These are phyloP conservation scores for Sialia sialis DNA, from an alignment of 2,113 vertebrate species.

Conservation along the genomic window DNA sequence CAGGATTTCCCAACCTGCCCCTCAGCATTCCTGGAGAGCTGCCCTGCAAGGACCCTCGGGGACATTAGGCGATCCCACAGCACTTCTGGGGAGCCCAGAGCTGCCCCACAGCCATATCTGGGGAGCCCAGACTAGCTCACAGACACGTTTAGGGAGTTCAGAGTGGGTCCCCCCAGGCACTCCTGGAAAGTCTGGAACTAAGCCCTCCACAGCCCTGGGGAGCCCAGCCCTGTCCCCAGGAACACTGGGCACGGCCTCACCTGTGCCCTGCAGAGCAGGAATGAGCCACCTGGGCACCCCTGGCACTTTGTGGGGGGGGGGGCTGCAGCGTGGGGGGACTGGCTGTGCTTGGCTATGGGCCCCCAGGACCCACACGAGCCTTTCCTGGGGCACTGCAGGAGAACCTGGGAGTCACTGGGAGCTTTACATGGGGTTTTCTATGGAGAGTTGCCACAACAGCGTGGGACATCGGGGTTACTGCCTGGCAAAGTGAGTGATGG, in stretches of 20 bases:
- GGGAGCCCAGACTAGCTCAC: too few relatives aligned
- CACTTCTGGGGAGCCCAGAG: background rate
- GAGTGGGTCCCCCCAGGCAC: too few relatives aligned
- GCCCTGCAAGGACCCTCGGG: background rate
- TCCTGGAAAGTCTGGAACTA: background rate
- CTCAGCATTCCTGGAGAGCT: background rate
- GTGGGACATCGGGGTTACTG: fast-evolving
- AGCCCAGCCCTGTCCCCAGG: background rate
- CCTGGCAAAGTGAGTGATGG: fast-evolving
- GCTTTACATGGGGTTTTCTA: background rate
- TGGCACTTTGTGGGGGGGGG: fast-evolving
- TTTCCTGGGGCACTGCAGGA: background rate
- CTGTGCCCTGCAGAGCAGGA: fast-evolving
- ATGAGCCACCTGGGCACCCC: fast-evolving
- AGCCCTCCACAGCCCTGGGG: fast-evolving
- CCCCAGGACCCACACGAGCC: fast-evolving
- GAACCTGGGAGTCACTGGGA: fast-evolving
- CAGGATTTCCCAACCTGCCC: background rate
- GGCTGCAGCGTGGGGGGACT: fast-evolving
- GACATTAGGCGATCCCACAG: background rate
- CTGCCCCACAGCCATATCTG: background rate
- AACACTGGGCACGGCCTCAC: background rate
- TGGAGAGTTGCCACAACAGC: fast-evolving
- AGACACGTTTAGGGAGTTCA: background rate
- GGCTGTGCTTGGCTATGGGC: too few relatives aligned